Conservation (phyloP, 2,113 vertebrate species). For the Amblyornis subalaris region DNA sequence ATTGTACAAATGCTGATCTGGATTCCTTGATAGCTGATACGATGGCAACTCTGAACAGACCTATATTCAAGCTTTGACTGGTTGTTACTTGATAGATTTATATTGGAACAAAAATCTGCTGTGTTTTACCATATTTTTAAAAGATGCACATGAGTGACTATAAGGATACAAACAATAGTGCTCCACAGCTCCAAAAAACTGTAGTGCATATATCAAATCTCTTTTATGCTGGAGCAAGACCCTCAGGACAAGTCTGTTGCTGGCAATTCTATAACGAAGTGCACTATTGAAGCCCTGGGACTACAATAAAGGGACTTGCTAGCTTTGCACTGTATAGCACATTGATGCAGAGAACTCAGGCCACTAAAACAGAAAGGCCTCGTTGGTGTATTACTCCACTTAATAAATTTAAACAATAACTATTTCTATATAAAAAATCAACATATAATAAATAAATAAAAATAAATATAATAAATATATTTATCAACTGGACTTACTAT, state of each 20-base stretch:
- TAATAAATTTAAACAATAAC: neutral
- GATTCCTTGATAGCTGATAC: neutral
- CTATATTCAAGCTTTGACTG: neutral
- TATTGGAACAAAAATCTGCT: neutral
- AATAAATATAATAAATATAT: neutral
- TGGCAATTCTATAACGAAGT: neutral
- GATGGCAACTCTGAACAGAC: neutral
- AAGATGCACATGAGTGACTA: neutral
- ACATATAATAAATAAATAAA: neutral
- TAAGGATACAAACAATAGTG: neutral
- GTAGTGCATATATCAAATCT: neutral
- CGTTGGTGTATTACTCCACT: neutral
- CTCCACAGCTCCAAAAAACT: neutral
- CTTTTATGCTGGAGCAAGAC: neutral
- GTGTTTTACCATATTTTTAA: neutral
- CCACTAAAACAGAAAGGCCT: neutral
- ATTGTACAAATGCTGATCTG: neutral
- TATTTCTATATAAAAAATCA: neutral
- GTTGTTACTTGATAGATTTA: neutral
- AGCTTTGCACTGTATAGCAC: neutral
- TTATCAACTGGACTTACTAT: neutral
- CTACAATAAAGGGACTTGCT: neutral
- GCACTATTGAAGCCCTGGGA: neutral
- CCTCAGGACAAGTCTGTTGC: neutral
- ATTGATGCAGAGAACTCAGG: neutral